Evolutionary conservation across 2,797 vertebrate genomes (phyloP), one percentile per base, ranked within the genome.

Genomic region (Synaphobranchus kaupii): DNA sequence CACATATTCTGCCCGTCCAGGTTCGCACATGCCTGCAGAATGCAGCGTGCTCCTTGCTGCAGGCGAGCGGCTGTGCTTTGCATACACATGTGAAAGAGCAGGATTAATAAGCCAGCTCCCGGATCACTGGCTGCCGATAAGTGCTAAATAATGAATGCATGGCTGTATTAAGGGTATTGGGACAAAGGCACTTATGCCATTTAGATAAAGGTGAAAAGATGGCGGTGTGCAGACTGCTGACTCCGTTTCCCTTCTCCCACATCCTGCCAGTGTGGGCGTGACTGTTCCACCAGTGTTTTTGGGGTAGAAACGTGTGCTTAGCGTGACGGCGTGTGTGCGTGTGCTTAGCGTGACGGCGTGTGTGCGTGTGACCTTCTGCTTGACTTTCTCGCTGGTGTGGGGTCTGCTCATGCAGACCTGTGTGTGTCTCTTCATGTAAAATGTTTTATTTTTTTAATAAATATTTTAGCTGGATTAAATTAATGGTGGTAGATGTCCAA

Each of bases 111-210:
- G 28, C 1, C 12, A 20, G 71, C 17, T 44, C 28, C 71, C 17
- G 34, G 71, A 34, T 34, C 13, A 13, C 17, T 1, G 0, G 71
- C 2, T 15, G 34, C 34, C 71, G 15, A 0, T 76, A 76, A 76
- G 71, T 5, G 34, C 71, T 95, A 91, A 96, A 96, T 96, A 94
- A 96, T 96, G 90, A 86, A 95, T 93, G 92, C 71, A 44, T 34
- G 34, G 15, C 85, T 85, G 85, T 86, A 60, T 90, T 82, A 88
- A 91, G 89, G 87, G 88, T 91, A 91, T 89, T 90, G 88, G 88
- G 92, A 92, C 90, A 90, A 7, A 10, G 52, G 50, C 28, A 84
- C 63, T 87, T 39, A 44, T 15, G 47, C 44, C n/a, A 66, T 9
- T 34, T 20, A 52, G 58, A 50, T 34, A 66, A 82, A 3, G 60